Evolutionary conservation across 2,113 vertebrate genomes (phyloP).

Genomic region (Phodopus roborovskii): DNA sequence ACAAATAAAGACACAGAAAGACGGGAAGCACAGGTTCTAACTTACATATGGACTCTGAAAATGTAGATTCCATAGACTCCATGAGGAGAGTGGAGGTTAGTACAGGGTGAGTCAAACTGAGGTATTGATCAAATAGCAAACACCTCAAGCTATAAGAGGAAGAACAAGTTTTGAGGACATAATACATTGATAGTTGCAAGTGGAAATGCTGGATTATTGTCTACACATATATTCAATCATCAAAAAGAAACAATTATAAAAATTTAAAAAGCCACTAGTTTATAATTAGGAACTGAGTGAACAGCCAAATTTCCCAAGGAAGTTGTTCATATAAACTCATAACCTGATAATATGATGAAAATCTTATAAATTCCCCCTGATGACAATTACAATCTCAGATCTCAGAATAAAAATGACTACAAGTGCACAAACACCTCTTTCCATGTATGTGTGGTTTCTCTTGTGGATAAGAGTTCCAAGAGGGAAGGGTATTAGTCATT

Average conservation of each 20-base stretch:
- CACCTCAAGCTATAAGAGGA: not conserved
- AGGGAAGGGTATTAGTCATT: too few relatives aligned
- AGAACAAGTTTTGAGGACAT: not conserved
- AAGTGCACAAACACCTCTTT: not conserved
- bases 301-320: not conserved
- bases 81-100: too few relatives aligned
- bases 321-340: not conserved
- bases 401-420: not conserved
- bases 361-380: not conserved
- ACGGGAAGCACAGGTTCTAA: not conserved
- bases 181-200: not conserved
- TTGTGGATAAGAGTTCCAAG: not conserved
- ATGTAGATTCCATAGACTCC: not conserved
- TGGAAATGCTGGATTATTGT: not conserved
- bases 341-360: not conserved
- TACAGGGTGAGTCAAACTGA: rapidly evolving
- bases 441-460: not conserved
- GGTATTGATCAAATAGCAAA: not conserved
- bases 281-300: not conserved
- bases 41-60: not conserved
- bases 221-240: not conserved
- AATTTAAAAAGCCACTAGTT: not conserved
- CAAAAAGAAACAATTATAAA: not conserved
- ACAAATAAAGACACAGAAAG: not conserved
- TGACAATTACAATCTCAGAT: not conserved